These are phyloP conservation scores for Sardina pilchardus DNA, from an alignment of 2,113 vertebrate genomes.

Conservation along the genomic window DNA sequence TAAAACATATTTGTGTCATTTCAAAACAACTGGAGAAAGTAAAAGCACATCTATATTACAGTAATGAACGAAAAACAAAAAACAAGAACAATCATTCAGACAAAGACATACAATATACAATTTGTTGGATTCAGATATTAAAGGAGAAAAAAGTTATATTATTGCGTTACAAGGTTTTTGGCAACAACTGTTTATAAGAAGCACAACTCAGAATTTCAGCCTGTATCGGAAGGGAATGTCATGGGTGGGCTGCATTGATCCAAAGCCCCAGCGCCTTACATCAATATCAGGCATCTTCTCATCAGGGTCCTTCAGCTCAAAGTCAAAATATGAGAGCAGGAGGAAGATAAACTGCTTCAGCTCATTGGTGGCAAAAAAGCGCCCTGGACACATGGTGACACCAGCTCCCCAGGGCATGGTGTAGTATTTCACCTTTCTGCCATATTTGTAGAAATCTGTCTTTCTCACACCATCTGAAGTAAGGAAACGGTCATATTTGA, in stretches of 20 bases:
- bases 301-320: slow-evolving; percentile 77
- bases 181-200: too few relatives aligned
- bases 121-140: too few relatives aligned
- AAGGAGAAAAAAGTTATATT: too few relatives aligned
- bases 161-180: too few relatives aligned
- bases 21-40: too few relatives aligned
- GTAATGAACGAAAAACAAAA: too few relatives aligned
- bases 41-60: too few relatives aligned
- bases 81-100: too few relatives aligned
- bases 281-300: slow-evolving; percentile 75
- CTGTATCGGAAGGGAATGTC: slow-evolving; percentile 82
- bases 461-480: slow-evolving; percentile 77
- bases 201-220: slow-evolving; percentile 52
- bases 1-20: too few relatives aligned
- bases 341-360: slow-evolving; percentile 87
- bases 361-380: slow-evolving; percentile 86
- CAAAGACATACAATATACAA: too few relatives aligned
- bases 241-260: slow-evolving; percentile 74
- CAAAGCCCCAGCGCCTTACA: slow-evolving; percentile 81
- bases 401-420: slow-evolving; percentile 92
- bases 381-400: slow-evolving; percentile 82
- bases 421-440: slow-evolving; percentile 82
- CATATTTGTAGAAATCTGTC: slow-evolving; percentile 82
- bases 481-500: slow-evolving; percentile 84
- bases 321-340: slow-evolving; percentile 82